Percentiles rank a stretch among this genome's conserved stretches.
phyloP scores from a whole-genome alignment of 2,113 vertebrate species.

The Propithecus coquereli region DNA sequence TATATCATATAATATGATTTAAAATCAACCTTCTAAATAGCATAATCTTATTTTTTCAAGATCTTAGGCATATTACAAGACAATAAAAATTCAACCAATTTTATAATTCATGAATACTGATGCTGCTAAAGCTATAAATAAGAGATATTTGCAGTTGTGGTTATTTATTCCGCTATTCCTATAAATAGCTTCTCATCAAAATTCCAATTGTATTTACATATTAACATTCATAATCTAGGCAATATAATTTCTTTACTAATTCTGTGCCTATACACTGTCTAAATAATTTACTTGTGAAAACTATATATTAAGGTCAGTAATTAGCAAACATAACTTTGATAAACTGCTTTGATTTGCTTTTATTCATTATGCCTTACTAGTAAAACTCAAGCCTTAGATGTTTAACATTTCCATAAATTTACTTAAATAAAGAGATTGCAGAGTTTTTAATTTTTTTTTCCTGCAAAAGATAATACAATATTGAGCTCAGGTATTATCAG shows the following conservation, averaged over 20 bases:
- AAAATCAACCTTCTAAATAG: background rate
- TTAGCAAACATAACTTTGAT: background rate
- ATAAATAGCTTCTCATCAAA: background rate
- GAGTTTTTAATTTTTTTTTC: background rate
- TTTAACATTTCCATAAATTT: conserved; percentile 11
- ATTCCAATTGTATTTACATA: background rate
- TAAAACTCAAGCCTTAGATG: background rate
- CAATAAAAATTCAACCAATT: background rate
- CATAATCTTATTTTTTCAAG: background rate
- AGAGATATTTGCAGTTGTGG: background rate
- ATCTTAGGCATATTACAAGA: background rate
- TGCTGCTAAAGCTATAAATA: background rate
- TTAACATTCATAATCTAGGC: background rate
- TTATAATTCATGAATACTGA: conserved; percentile 15
- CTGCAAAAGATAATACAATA: background rate
- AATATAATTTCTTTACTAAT: background rate
- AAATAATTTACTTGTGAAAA: background rate
- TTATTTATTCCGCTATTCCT: background rate
- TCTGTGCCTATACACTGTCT: background rate
- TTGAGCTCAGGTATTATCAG: background rate
- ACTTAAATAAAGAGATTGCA: background rate
- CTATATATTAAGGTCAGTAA: background rate
- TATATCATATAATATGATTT: background rate
- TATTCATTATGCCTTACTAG: background rate
- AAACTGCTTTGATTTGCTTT: background rate